A percentile compares a stretch with the other conserved stretches of the same genome.
Evolutionary conservation across 2,888 invertebrate genomes (phyloP).

Genomic region (Elegia similella): DNA sequence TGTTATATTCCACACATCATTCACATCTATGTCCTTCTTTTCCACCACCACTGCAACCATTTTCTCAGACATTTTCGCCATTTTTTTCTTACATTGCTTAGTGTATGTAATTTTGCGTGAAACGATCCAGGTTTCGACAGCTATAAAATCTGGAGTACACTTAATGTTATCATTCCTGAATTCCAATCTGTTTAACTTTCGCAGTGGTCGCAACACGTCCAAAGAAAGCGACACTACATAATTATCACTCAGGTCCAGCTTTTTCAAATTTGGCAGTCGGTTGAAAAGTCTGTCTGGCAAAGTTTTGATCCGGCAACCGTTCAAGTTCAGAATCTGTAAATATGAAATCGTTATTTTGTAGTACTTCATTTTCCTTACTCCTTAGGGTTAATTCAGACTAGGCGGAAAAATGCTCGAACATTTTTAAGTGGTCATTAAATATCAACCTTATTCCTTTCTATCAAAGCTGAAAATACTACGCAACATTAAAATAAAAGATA

Average conservation of each 20-base stretch:
- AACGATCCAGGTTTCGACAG: slow-evolving; percentile 64
- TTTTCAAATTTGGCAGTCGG: slow-evolving; percentile 77
- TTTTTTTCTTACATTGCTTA: slow-evolving; percentile 64
- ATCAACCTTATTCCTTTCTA: no score
- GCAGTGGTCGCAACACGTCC: slow-evolving; percentile 70
- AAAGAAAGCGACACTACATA: slow-evolving; percentile 77
- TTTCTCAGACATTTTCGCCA: slow-evolving; percentile 79
- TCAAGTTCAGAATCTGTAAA: slow-evolving; percentile 78
- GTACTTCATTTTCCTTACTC: no score
- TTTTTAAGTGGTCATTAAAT: no score
- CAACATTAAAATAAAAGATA: no score
- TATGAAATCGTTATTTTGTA: not conserved
- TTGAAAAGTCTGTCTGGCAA: slow-evolving; percentile 75
- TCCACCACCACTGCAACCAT: slow-evolving; percentile 73
- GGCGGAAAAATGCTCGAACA: no score
- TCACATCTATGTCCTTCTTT: slow-evolving; percentile 60
- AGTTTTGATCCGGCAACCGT: slow-evolving; percentile 81
- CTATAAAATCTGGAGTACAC: slow-evolving; percentile 73
- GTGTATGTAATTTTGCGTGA: slow-evolving; percentile 64
- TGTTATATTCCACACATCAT: slow-evolving; percentile 66
- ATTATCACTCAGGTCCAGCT: slow-evolving; percentile 83
- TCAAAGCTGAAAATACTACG: no score
- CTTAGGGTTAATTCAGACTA: no score
- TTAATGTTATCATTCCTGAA: slow-evolving; percentile 80
- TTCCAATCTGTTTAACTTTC: slow-evolving; percentile 73